A percentile compares a stretch with the other conserved stretches of the same genome.
Conservation (phyloP, 2,113 vertebrate species). For the Monopterus albus region DNA sequence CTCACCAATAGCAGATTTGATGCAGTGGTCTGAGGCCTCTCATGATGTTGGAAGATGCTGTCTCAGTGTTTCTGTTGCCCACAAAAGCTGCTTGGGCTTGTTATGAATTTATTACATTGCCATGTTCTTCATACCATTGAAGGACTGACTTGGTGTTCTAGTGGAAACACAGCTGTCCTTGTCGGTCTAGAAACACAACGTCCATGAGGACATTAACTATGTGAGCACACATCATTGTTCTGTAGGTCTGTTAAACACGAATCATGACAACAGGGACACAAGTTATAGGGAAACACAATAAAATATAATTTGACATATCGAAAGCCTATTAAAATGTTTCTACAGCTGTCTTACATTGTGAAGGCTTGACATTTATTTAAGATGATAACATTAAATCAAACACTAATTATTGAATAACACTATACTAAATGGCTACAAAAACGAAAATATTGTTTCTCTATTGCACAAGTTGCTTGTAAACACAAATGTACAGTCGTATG, state of each 20-base stretch:
- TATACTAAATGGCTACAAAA: conserved; percentile 6
- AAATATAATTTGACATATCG: not conserved
- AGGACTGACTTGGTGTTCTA: conserved; percentile 49
- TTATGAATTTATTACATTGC: conserved; percentile 46
- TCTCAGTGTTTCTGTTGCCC: conserved; percentile 22
- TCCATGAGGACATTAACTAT: conserved; percentile 24
- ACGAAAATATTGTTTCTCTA: not conserved
- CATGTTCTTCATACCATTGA: conserved; percentile 54
- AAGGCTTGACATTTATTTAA: conserved; percentile 14
- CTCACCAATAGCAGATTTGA: conserved; percentile 12
- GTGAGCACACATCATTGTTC: conserved; percentile 15
- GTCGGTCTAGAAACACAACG: conserved; percentile 30
- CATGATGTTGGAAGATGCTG: not conserved
- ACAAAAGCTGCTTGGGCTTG: conserved; percentile 32
- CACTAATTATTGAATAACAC: not conserved
- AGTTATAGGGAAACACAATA: not conserved
- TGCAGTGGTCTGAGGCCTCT: not conserved
- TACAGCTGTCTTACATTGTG: conserved; percentile 6
- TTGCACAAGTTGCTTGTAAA: not conserved
- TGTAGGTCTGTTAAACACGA: conserved; percentile 45
- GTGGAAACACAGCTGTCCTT: conserved; percentile 50
- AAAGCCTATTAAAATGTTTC: not conserved
- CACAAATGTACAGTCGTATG: too few relatives aligned
- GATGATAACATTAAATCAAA: not conserved
- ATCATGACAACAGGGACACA: not conserved